phyloP scores from a whole-genome alignment of 1,140 invertebrate species.

The Lithobius niger region DNA sequence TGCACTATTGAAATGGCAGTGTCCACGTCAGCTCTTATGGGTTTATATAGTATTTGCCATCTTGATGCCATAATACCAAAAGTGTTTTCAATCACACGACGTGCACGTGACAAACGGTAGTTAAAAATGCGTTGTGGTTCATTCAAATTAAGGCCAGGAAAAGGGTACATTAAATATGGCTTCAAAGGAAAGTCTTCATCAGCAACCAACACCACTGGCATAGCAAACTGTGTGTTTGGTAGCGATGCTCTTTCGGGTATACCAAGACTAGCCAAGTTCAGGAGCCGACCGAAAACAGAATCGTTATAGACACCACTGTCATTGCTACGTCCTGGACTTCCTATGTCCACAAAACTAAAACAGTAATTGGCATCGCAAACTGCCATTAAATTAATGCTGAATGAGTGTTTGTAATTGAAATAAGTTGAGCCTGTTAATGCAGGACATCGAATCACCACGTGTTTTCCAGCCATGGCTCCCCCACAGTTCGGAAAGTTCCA shows the following conservation, averaged over 20 bases:
- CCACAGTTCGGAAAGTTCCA: too few relatives aligned
- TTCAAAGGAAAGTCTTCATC: slow-evolving; percentile 36
- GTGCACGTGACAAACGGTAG: slow-evolving; percentile 21
- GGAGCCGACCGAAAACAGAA: background rate
- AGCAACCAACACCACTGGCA: slow-evolving; percentile 25
- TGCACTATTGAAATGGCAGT: slow-evolving; percentile 7
- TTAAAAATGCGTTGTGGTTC: slow-evolving; percentile 26
- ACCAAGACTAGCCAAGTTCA: background rate
- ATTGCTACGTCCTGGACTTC: too few relatives aligned
- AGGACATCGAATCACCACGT: too few relatives aligned
- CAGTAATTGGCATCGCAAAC: too few relatives aligned
- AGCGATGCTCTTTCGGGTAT: background rate
- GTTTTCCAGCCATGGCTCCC: too few relatives aligned
- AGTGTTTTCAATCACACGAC: slow-evolving; percentile 23
- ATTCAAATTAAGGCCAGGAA: slow-evolving; percentile 22
- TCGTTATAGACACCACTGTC: too few relatives aligned
- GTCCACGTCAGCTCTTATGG: slow-evolving; percentile 11
- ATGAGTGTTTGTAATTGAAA: too few relatives aligned
- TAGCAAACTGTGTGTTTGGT: background rate
- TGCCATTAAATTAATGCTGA: too few relatives aligned
- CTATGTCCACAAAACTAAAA: too few relatives aligned
- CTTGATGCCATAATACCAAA: slow-evolving; percentile 22
- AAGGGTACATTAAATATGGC: slow-evolving; percentile 33
- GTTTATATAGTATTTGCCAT: slow-evolving; percentile 16
- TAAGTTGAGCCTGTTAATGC: too few relatives aligned